These are phyloP conservation scores for Laticauda laticaudata DNA, from an alignment of 2,113 vertebrate genomes.

Conservation along the genomic window DNA sequence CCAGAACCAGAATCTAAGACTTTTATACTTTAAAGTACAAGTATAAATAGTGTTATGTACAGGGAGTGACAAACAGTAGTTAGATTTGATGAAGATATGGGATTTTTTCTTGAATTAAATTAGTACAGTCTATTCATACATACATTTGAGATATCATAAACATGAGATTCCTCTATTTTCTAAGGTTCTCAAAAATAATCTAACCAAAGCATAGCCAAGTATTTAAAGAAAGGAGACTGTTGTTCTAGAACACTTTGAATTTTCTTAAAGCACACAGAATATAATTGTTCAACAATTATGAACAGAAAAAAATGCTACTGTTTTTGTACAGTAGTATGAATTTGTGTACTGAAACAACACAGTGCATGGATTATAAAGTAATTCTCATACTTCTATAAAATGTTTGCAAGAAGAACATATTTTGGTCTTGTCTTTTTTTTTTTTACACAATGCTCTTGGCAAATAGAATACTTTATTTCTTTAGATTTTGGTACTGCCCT, in stretches of 20 bases:
- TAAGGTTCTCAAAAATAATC: constrained; percentile 1
- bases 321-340: neutral
- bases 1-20: neutral
- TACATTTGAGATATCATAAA: constrained; percentile 3
- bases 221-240: constrained; percentile 30
- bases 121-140: neutral
- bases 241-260: constrained; percentile 39
- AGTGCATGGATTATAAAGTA: neutral
- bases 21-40: neutral
- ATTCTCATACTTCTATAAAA: neutral
- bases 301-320: neutral
- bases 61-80: neutral
- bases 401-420: neutral
- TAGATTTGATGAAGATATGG: neutral
- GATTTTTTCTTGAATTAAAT: neutral
- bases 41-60: neutral
- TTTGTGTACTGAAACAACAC: neutral
- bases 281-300: neutral
- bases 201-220: constrained; percentile 51
- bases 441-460: neutral
- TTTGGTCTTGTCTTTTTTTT: neutral
- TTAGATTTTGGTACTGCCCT: neutral
- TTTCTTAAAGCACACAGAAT: constrained; percentile 57
- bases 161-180: neutral
- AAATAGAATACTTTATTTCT: neutral